A percentile compares a stretch with the other conserved stretches of the same genome.
phyloP scores from a whole-genome alignment of 2,113 vertebrate species.

The Barbus barbus region DNA sequence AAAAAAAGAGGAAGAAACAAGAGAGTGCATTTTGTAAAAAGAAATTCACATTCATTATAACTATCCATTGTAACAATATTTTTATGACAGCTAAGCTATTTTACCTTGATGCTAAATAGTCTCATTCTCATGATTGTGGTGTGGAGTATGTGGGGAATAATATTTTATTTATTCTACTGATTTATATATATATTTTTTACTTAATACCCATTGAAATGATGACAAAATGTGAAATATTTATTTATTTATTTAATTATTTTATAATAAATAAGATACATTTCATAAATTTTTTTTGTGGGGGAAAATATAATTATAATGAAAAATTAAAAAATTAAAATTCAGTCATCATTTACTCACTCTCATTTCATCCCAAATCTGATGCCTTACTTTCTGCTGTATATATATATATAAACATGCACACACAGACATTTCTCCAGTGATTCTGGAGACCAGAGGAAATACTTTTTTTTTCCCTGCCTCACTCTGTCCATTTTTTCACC shows the following conservation, averaged over 20 bases:
- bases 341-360: neutral
- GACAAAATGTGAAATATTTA: neutral
- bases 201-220: neutral
- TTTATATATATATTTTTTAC: neutral
- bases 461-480: neutral
- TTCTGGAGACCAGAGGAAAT: neutral
- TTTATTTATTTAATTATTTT: no score
- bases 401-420: neutral
- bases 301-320: no score
- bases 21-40: neutral
- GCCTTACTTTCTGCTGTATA: neutral
- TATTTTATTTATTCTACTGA: neutral
- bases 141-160: neutral
- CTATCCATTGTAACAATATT: neutral
- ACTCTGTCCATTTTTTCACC: conserved; percentile 10
- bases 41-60: neutral
- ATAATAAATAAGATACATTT: no score
- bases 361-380: neutral
- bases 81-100: neutral
- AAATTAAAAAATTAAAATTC: no score
- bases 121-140: neutral
- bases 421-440: neutral
- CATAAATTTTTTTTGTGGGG: no score
- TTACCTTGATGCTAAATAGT: neutral
- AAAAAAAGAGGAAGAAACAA: neutral